Conservation (phyloP, 2,888 invertebrate genomes). For the Nymphalis urticae region DNA sequence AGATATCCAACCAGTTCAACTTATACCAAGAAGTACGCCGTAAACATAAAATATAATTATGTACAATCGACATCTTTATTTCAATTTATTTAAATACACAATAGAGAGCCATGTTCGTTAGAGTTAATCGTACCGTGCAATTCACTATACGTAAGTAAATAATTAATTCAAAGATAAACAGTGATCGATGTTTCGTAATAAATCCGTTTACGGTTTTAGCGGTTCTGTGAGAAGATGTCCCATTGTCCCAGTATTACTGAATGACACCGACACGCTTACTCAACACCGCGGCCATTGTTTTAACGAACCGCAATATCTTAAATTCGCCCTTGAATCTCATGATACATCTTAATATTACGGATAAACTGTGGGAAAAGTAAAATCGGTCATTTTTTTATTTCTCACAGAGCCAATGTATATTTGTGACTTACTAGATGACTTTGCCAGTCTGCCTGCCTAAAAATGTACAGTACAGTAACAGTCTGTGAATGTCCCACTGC, state of each 20-base stretch:
- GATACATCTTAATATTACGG: constrained; percentile 1
- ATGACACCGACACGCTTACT: constrained; percentile 51
- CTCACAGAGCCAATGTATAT: too few relatives aligned
- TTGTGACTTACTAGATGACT: too few relatives aligned
- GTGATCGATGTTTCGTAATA: constrained; percentile 16
- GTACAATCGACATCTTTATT: too few relatives aligned
- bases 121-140: too few relatives aligned
- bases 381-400: not conserved
- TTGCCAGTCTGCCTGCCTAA: too few relatives aligned
- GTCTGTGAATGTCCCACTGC: too few relatives aligned
- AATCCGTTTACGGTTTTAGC: constrained; percentile 41
- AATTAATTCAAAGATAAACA: not conserved
- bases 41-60: too few relatives aligned
- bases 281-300: constrained; percentile 54
- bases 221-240: constrained; percentile 56
- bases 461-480: too few relatives aligned
- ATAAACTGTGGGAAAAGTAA: not conserved
- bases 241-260: constrained; percentile 61
- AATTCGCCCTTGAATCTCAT: constrained; percentile 11
- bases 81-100: too few relatives aligned
- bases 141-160: not conserved
- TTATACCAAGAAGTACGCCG: too few relatives aligned
- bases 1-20: too few relatives aligned
- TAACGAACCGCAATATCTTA: constrained; percentile 33
- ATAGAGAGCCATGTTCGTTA: too few relatives aligned